Percentiles rank a stretch among this genome's conserved stretches.
These are phyloP conservation scores for Xylocampa areola DNA, from an alignment of 2,888 invertebrate genomes.

Conservation along the genomic window DNA sequence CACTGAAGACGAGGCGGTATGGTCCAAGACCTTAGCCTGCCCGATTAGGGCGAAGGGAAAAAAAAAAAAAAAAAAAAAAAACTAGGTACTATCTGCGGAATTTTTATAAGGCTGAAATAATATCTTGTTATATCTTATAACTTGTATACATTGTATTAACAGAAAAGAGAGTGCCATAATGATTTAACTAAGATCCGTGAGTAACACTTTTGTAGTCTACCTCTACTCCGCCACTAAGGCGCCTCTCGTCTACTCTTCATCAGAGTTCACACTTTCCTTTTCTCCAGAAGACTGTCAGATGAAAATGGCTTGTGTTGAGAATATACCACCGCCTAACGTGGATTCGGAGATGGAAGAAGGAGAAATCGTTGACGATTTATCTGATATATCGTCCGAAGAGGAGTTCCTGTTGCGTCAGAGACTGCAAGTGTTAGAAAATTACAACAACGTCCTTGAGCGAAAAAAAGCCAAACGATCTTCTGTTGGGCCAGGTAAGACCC, in stretches of 20 bases:
- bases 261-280: conserved; percentile 34
- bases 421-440: conserved; percentile 83
- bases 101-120: conserved; percentile 38
- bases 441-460: conserved; percentile 86
- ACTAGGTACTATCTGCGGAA: conserved; percentile 26
- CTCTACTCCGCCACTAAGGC: too few relatives aligned
- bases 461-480: conserved; percentile 81
- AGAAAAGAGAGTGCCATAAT: conserved; percentile 46
- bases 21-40: too few relatives aligned
- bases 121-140: too few relatives aligned
- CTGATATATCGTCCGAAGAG: conserved; percentile 87
- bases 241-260: not conserved
- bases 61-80: too few relatives aligned
- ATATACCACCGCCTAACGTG: conserved; percentile 65
- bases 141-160: conserved; percentile 10
- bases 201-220: conserved; percentile 13
- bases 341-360: conserved; percentile 88
- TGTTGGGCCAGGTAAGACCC: conserved; percentile 68
- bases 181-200: conserved; percentile 31
- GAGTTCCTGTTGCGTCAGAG: conserved; percentile 83
- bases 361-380: conserved; percentile 85
- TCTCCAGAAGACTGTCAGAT: conserved; percentile 37
- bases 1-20: too few relatives aligned
- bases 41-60: too few relatives aligned
- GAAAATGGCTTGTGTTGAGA: conserved; percentile 76